Conservation (phyloP, 1,140 invertebrate genomes). For the Euwallacea similis region DNA sequence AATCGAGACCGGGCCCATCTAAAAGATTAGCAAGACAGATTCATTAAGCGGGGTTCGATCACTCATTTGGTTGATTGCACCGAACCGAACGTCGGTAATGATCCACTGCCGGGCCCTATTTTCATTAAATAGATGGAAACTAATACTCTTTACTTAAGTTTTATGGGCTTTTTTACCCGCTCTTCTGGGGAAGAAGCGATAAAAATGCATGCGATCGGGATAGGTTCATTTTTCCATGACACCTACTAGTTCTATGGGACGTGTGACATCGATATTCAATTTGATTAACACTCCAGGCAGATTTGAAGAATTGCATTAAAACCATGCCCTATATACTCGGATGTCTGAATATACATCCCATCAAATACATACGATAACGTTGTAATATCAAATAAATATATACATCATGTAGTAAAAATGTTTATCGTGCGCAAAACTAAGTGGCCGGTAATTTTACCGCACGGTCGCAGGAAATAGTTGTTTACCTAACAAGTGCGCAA, state of each 20-base stretch:
- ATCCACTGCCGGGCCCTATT: constrained; percentile 37
- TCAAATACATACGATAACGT: too few relatives aligned
- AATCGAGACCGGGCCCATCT: constrained; percentile 53
- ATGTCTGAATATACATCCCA: too few relatives aligned
- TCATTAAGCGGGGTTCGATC: constrained; percentile 55
- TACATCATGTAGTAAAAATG: too few relatives aligned
- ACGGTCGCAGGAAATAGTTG: too few relatives aligned
- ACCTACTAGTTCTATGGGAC: constrained; percentile 5
- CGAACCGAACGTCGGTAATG: constrained; percentile 38
- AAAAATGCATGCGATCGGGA: constrained; percentile 32
- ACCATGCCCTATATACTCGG: too few relatives aligned
- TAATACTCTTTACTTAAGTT: constrained; percentile 38
- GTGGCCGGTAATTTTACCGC: too few relatives aligned
- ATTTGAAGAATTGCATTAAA: too few relatives aligned
- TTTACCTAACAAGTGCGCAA: too few relatives aligned
- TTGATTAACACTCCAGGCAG: too few relatives aligned
- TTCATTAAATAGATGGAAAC: constrained; percentile 39
- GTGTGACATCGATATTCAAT: not conserved
- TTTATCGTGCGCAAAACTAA: too few relatives aligned
- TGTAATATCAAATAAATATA: too few relatives aligned
- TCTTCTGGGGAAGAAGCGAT: constrained; percentile 24
- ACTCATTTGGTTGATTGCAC: constrained; percentile 54
- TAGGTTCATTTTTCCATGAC: constrained; percentile 11
- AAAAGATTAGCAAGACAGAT: constrained; percentile 56
- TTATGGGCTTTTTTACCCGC: constrained; percentile 30